A percentile compares a stretch with the other conserved stretches of the same genome.
Conservation (phyloP, 1,140 invertebrate species). For the Euglossa dilemma region DNA sequence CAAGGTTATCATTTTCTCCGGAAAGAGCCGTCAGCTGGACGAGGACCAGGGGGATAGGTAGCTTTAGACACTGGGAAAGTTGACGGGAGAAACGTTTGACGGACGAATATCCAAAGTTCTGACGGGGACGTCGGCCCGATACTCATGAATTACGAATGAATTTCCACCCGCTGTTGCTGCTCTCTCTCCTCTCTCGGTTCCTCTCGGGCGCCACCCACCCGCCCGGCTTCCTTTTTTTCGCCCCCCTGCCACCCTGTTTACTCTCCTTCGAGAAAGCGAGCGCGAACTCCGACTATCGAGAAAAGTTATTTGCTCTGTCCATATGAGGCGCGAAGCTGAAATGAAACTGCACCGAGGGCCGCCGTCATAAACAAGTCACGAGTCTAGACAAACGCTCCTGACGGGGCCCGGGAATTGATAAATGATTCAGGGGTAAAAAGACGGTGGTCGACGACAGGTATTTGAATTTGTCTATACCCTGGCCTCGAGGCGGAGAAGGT, state of each 20-base stretch:
- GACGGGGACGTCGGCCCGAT: slow-evolving; percentile 61
- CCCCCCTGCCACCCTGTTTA: slow-evolving; percentile 21
- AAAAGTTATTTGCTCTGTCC: slow-evolving; percentile 66
- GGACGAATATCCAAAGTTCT: slow-evolving; percentile 71
- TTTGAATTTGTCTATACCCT: slow-evolving; percentile 3
- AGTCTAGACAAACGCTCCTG: slow-evolving; percentile 40
- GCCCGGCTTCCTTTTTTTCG: not conserved
- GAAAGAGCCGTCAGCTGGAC: slow-evolving; percentile 65
- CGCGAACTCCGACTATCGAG: slow-evolving; percentile 50
- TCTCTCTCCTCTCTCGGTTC: not conserved
- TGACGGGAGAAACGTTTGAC: slow-evolving; percentile 71
- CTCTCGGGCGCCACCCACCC: not conserved
- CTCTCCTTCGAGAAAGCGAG: slow-evolving; percentile 46
- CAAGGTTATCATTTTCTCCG: slow-evolving; percentile 70
- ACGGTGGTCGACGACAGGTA: not conserved
- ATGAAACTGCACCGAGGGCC: slow-evolving; percentile 37
- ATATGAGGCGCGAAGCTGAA: slow-evolving; percentile 57
- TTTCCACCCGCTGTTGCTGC: slow-evolving; percentile 34
- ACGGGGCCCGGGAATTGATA: slow-evolving; percentile 27
- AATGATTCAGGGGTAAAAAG: slow-evolving; percentile 49
- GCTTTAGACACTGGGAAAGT: slow-evolving; percentile 64
- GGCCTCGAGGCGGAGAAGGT: no score
- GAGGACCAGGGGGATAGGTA: slow-evolving; percentile 45
- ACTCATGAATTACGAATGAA: slow-evolving; percentile 70
- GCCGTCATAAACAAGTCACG: slow-evolving; percentile 60